Conservation (phyloP, 1,140 invertebrate species). For the Gonatopus flavifemur region DNA sequence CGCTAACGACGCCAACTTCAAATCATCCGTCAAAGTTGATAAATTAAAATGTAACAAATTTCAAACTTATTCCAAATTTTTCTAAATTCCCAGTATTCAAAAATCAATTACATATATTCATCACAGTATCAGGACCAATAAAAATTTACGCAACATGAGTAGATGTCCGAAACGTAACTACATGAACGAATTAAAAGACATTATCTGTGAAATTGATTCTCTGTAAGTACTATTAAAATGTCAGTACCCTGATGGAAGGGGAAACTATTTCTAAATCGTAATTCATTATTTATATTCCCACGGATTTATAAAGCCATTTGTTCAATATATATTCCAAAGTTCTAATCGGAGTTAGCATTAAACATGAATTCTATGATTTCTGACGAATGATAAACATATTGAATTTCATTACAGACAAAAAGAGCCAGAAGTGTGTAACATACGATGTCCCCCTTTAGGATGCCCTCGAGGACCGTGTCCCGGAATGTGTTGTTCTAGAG, state of each 20-base stretch:
- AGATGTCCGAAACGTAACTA: constrained; percentile 21
- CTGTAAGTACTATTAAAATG: constrained; percentile 26
- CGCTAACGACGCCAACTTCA: too few species aligned
- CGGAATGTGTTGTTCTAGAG: constrained; percentile 28
- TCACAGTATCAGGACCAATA: too few species aligned
- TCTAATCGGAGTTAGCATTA: neutral
- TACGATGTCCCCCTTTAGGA: constrained; percentile 39
- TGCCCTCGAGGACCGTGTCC: constrained; percentile 38
- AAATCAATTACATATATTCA: too few species aligned
- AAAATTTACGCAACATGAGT: constrained; percentile 14
- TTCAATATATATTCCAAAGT: neutral
- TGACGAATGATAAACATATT: too few species aligned
- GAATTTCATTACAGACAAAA: constrained; percentile 13
- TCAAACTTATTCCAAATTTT: constrained; percentile 1
- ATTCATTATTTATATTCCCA: too few species aligned
- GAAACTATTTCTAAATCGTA: too few species aligned
- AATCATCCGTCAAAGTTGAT: too few species aligned
- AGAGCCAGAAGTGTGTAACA: constrained; percentile 40
- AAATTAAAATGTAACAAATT: too few species aligned
- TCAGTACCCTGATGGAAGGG: too few species aligned
- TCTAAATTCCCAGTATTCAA: too few species aligned
- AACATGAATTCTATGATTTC: too few species aligned
- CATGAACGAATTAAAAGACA: constrained; percentile 30
- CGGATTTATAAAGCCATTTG: too few species aligned
- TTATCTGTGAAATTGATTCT: constrained; percentile 28